Evolutionary conservation across 30 jellyfish, hydroid and myxozoan genomes (phyloP).

Genomic region (Chironex yamaguchii): DNA sequence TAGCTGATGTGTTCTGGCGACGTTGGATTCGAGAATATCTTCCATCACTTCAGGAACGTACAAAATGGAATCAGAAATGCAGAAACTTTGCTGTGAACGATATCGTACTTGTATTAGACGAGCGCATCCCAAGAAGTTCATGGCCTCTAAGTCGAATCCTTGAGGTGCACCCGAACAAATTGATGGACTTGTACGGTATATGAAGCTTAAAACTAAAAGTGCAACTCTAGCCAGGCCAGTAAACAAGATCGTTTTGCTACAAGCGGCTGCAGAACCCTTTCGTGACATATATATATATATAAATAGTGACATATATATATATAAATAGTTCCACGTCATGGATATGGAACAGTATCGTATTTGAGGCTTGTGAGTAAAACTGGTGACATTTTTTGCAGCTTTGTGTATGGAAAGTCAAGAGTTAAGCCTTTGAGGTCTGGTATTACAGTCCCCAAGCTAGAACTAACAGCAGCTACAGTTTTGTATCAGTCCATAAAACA

Average conservation of each 20-base stretch:
- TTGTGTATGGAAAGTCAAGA: no score
- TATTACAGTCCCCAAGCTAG: no score
- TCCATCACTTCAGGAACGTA: constrained; percentile 37
- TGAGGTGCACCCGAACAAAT: background rate
- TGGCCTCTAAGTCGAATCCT: constrained; percentile 46
- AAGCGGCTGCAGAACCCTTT: no score
- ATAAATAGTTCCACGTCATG: no score
- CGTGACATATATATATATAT: no score
- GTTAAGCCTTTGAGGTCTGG: no score
- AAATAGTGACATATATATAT: no score
- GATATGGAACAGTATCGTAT: no score
- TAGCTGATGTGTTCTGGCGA: constrained; percentile 58
- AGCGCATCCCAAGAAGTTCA: constrained; percentile 32
- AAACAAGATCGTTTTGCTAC: constrained; percentile 23
- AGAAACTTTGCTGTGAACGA: constrained; percentile 34
- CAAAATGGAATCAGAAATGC: constrained; percentile 20
- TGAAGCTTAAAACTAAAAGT: background rate
- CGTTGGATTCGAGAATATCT: constrained; percentile 60
- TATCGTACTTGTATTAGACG: constrained; percentile 48
- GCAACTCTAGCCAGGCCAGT: constrained; percentile 38
- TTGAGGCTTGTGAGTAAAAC: no score
- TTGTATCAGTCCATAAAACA: no score
- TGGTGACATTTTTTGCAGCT: no score
- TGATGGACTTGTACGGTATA: constrained; percentile 55
- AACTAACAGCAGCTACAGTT: no score